Evolutionary conservation across 1,140 invertebrate genomes (phyloP).

Genomic region (Zaprionus ghesquierei): DNA sequence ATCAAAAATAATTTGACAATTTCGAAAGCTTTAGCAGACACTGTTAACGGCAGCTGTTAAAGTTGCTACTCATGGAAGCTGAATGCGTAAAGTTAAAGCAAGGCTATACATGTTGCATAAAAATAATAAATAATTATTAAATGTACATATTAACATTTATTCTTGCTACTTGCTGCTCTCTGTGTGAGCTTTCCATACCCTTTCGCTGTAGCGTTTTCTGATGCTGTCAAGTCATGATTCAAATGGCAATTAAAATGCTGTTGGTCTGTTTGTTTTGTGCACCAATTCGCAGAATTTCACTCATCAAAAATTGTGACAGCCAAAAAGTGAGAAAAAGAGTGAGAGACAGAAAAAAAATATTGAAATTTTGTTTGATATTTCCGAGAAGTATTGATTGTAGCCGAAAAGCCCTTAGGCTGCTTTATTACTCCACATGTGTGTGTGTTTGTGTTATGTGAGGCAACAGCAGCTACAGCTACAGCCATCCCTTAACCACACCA

Average conservation of each 20-base stretch:
- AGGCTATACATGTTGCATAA: neutral
- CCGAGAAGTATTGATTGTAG: slow-evolving; percentile 12
- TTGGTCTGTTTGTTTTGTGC: neutral
- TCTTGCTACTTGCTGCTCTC: no score
- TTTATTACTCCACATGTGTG: neutral
- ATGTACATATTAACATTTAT: neutral
- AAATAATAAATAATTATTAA: no score
- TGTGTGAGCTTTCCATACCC: neutral
- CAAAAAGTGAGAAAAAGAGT: neutral
- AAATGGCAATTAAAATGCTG: slow-evolving; percentile 21
- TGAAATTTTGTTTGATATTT: slow-evolving; percentile 10
- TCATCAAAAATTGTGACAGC: slow-evolving; percentile 5
- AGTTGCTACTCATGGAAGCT: neutral
- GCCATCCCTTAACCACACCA: slow-evolving; percentile 3
- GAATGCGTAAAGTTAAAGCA: neutral
- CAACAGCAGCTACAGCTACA: neutral
- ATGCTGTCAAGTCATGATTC: slow-evolving; percentile 6
- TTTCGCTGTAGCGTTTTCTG: neutral
- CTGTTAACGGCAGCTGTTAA: neutral
- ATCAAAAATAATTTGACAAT: neutral
- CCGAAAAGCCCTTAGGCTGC: neutral
- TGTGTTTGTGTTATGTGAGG: neutral
- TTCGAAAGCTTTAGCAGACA: neutral
- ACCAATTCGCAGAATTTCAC: slow-evolving; percentile 1
- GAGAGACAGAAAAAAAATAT: neutral